Evolutionary conservation across 1,140 invertebrate genomes (phyloP), one percentile per base, ranked within the genome.

Genomic region (Yoshiicerus persimilis): DNA sequence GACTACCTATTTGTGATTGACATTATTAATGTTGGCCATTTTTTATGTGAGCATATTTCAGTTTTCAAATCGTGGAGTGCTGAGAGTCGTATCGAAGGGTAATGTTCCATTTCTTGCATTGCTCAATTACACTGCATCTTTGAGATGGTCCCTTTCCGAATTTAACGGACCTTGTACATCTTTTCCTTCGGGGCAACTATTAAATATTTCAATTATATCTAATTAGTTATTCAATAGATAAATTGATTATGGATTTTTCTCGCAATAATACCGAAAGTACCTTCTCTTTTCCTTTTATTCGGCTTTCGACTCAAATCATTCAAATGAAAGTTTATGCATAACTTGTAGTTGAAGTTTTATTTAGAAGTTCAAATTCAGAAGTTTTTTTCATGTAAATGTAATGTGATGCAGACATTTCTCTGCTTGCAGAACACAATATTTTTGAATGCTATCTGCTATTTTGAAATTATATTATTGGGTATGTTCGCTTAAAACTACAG

Each of bases 1-100:
- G 75, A 80, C 75, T 80, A 80, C 75, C 75, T 80, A 80, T 80
- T 80, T 80, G 75, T 80, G 75, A 80, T 80, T 80, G 32, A 34
- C n/a, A 8, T 23, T 38, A 36, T 36, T 4, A 36, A 36, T 80
- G n/a, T 4, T 80, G 30, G 5, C 75, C 34, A 2, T 23, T 80
- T 34, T 32, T 80, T 20, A 8, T 80, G 66, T 75, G 27, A 0
- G 27, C 10, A 75, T 11, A 2, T 20, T 1, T 16, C 16, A 56
- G n/a, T 56, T 16, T 0, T n/a, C 8, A 16, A 2, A n/a, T 56
- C 4, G 27, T 13, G 66, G 11, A 13, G 66, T 16, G 16, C 2
- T 30, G n/a, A n/a, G n/a, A n/a, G 27, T 70, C 66, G 30, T 13
- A 32, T 11, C 16, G 8, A 5, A 70, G 10, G 4, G 75, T 38